Evolutionary conservation across 2,797 vertebrate species (phyloP), one percentile per base, ranked within the genome.

Genomic region (Pipistrellus nathusii): DNA sequence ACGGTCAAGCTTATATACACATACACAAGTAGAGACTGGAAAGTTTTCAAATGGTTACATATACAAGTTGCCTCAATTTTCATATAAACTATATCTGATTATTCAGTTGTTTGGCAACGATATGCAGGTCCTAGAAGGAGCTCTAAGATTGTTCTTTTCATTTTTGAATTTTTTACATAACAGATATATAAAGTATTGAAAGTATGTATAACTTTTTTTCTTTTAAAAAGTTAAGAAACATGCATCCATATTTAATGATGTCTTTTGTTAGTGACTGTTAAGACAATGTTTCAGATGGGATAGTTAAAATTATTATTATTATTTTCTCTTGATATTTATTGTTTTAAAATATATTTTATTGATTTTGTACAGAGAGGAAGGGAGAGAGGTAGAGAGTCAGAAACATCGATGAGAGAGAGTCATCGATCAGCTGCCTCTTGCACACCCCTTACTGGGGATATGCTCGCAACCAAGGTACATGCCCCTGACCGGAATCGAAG

Each of bases 291-390:
- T 53, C 76, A 85, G 44, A 35, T 93, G 53, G 44, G 35, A 73
- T 86, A 87, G 44, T 89, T 89, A 94, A 83, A 51, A 44, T 86
- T 83, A 64, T 30, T 57, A 93, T 59, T 80, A 41, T 86, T 38
- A 5, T 38, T 38, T 38, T 38, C 38, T 38, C 38, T 38, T 38
- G 38, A 38, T 38, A 38, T 38, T 38, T 38, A 38, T 38, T 38
- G 4, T 38, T 38, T 38, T 38, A 5, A 38, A 35, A 38, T 38
- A 38, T 38, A 38, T 38, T 38, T 38, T 38, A 38, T 38, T 38
- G 38, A 38, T 38, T 38, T 38, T 38, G 38, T 38, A 38, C 38
- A 38, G 38, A 38, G 35, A 35, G 35, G 35, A 35, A 35, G 35
- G 35, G 35, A 35, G 35, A 35, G 5, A 38, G 38, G 38, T 38